These are phyloP conservation scores for Platichthys flesus DNA, from an alignment of 2,113 vertebrate species.

Conservation along the genomic window DNA sequence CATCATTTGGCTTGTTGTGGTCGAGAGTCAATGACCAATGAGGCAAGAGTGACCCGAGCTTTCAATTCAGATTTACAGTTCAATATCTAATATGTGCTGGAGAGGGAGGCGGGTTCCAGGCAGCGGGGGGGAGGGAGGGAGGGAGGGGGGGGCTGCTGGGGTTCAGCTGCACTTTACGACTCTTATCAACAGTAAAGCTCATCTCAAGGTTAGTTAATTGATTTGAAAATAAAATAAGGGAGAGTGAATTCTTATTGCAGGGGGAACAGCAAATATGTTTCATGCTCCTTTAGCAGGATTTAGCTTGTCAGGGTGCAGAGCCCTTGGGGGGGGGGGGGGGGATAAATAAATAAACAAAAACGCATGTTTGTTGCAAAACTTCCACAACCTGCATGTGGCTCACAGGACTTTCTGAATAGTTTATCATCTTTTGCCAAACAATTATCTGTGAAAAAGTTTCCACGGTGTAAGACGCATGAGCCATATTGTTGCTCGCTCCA, in stretches of 20 bases:
- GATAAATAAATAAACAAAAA: slow-evolving; percentile 27
- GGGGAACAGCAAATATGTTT: neutral
- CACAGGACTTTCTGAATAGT: slow-evolving; percentile 56
- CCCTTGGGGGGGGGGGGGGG: neutral
- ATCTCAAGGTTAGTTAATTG: slow-evolving; percentile 75
- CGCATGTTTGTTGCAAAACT: slow-evolving; percentile 59
- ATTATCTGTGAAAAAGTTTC: slow-evolving; percentile 93
- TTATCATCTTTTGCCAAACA: slow-evolving; percentile 77
- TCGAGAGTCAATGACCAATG: slow-evolving; percentile 98
- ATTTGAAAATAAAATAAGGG: slow-evolving; percentile 70
- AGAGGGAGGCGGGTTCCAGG: slow-evolving; percentile 6
- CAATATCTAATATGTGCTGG: slow-evolving; percentile 82
- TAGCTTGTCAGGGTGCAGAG: neutral
- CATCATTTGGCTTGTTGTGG: slow-evolving; percentile 97
- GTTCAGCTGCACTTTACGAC: neutral
- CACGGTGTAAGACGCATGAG: slow-evolving; percentile 87
- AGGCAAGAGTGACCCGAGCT: slow-evolving; percentile 94
- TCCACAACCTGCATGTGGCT: slow-evolving; percentile 63
- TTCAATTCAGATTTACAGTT: slow-evolving; percentile 92
- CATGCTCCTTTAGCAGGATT: neutral
- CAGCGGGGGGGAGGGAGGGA: neutral
- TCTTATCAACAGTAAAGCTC: slow-evolving; percentile 63
- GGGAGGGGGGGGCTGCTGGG: neutral
- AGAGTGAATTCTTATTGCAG: slow-evolving; percentile 38
- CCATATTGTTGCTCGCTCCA: slow-evolving; percentile 89